Base-by-base conservation (phyloP, 2,113 vertebrate genomes). In the Salvelinus namaycush region DNA sequence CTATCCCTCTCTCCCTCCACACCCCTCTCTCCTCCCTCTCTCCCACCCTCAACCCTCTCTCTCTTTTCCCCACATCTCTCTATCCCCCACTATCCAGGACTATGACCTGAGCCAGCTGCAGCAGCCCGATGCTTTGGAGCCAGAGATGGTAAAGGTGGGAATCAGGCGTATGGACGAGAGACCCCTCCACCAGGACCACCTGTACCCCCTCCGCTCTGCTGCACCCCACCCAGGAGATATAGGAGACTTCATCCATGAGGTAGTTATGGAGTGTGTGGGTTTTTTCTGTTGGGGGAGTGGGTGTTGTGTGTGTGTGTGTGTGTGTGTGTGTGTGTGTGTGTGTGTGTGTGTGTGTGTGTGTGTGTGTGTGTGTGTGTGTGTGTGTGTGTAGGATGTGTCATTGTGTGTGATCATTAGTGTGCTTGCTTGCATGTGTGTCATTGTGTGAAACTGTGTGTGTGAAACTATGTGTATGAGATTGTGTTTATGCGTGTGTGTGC, bases 221-320 rank as follows among this genome's bases (percentile, higher is more conserved):
- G 97, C 97, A 78, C 97, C 97, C 0, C 97, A 99, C 92, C 97
- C 97, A 51, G 97, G 97, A 70, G 97, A 99, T 90, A 99, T 99
- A 3, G 97, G 97, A 69, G 97, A 99, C 87, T 99, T 99, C 91
- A 99, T 99, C 92, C 97, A 98, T 44, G 97, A 99, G 97, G 97
- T 99, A 88, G 49, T 12, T 20, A 87, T 31, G 8, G 0, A 31
- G 34, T n/a, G 7, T 18, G 66, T 51, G 57, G n/a, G 59, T 39
- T 39, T 44, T 44, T 44, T 44, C 39, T 44, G 39, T 54, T 18
- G 51, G 51, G 51, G 51, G 51, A 54, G 12, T 54, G 39, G 39
- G 39, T 8, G 39, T 9, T 39, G 39, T 39, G 39, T 39, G 7
- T 11, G 39, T 44, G 8, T 44, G 8, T 9, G 6, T 9, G 7